These are phyloP conservation scores for Exephanes ischioxanthus DNA, from an alignment of 2,888 invertebrate genomes.

Conservation along the genomic window DNA sequence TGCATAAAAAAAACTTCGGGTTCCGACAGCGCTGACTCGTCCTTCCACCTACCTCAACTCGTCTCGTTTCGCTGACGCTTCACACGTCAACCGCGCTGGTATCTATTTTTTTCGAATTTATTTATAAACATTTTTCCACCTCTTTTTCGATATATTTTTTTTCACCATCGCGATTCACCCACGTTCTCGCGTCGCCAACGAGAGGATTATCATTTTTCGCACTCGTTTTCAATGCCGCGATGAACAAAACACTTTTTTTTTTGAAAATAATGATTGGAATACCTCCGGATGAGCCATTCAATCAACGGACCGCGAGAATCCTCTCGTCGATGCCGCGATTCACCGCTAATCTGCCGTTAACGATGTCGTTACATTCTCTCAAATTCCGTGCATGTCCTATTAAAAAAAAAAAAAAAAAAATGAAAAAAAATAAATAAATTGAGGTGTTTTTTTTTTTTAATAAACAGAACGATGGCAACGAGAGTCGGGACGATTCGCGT, in stretches of 20 bases:
- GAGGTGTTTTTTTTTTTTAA: conserved; percentile 7
- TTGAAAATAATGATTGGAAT: not conserved
- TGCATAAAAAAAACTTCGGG: conserved; percentile 50
- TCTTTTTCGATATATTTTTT: not conserved
- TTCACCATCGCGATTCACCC: not conserved
- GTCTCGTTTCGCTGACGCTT: conserved; percentile 45
- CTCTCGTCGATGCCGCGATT: not conserved
- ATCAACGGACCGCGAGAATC: not conserved
- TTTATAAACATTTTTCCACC: not conserved
- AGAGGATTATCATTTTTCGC: not conserved
- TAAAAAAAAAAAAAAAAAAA: not conserved
- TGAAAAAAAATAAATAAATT: not conserved
- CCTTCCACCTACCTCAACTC: conserved; percentile 33
- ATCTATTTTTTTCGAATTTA: not conserved
- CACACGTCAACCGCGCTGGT: conserved; percentile 33
- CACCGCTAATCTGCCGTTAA: conserved; percentile 24
- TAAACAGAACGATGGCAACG: not conserved
- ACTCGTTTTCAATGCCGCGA: not conserved
- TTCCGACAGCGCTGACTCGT: conserved; percentile 59
- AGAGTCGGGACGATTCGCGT: not conserved
- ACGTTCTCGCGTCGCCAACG: conserved; percentile 2
- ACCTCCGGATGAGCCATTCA: not conserved
- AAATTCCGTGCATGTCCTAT: not conserved
- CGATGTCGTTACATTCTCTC: not conserved
- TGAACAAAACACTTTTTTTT: not conserved